Evolutionary conservation across 2,888 invertebrate genomes (phyloP).

Genomic region (Strigamia crassipes): DNA sequence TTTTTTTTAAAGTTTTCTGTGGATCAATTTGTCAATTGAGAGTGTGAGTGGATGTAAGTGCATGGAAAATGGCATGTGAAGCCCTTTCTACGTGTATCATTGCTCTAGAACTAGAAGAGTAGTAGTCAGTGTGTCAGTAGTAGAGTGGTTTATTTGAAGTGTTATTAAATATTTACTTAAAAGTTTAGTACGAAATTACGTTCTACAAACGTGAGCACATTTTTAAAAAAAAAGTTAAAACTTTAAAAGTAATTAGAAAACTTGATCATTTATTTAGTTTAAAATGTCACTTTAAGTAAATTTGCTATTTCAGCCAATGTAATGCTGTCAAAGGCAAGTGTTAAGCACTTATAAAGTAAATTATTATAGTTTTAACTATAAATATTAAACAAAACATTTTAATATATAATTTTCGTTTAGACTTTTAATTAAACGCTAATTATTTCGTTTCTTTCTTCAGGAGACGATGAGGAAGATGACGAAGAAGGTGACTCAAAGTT

Average conservation of each 20-base stretch:
- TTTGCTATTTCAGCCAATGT: neutral
- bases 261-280: no score
- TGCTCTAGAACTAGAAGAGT: constrained; percentile 16
- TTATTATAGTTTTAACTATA: neutral
- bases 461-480: constrained; percentile 62
- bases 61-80: constrained; percentile 31
- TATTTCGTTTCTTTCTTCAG: constrained; percentile 44
- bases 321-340: constrained; percentile 2
- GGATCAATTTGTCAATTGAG: neutral
- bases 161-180: neutral
- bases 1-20: neutral
- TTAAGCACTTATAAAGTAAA: neutral
- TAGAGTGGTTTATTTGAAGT: neutral
- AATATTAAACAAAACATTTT: neutral
- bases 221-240: neutral
- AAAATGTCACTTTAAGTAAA: neutral
- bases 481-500: constrained; percentile 65
- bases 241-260: no score
- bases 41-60: constrained; percentile 30
- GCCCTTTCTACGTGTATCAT: neutral
- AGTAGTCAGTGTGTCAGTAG: constrained; percentile 31
- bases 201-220: neutral
- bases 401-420: neutral
- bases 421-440: neutral
- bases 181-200: neutral